Percentiles rank a stretch among this genome's conserved stretches.
These are phyloP conservation scores for Ernsta delagoae DNA, from an alignment of 2,888 invertebrate species.

Conservation along the genomic window DNA sequence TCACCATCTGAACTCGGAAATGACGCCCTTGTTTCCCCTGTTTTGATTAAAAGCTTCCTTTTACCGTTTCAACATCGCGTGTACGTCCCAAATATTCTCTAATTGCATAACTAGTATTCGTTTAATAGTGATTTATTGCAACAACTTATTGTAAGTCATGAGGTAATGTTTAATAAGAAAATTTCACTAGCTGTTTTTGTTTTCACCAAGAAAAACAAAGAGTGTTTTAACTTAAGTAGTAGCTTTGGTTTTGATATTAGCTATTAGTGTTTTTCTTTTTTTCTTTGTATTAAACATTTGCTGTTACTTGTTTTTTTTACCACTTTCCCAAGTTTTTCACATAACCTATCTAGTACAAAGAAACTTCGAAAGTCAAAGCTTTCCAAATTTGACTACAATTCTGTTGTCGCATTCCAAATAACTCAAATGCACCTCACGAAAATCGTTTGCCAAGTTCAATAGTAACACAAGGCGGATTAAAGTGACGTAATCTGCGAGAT, in stretches of 20 bases:
- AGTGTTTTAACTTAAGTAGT: not conserved
- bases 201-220: not conserved
- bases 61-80: slow-evolving; percentile 24
- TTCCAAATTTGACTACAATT: no score
- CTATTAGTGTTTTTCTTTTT: no score
- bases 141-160: slow-evolving; percentile 6
- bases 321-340: no score
- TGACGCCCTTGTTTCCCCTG: slow-evolving; percentile 27
- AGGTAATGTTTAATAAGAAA: slow-evolving; percentile 2
- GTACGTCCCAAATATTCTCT: slow-evolving; percentile 27
- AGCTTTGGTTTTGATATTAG: no score
- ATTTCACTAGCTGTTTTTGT: not conserved
- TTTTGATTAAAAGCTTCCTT: slow-evolving; percentile 34
- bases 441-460: slow-evolving; percentile 1
- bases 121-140: slow-evolving; percentile 28
- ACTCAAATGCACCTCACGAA: not conserved
- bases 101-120: slow-evolving; percentile 32
- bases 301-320: no score
- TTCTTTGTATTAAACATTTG: no score
- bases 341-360: no score
- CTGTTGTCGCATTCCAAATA: not conserved
- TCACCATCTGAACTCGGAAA: slow-evolving; percentile 28
- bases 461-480: slow-evolving; percentile 7
- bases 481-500: slow-evolving; percentile 16
- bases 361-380: no score